phyloP scores from a whole-genome alignment of 2,797 vertebrate species.

The Hozukius guyotensis region DNA sequence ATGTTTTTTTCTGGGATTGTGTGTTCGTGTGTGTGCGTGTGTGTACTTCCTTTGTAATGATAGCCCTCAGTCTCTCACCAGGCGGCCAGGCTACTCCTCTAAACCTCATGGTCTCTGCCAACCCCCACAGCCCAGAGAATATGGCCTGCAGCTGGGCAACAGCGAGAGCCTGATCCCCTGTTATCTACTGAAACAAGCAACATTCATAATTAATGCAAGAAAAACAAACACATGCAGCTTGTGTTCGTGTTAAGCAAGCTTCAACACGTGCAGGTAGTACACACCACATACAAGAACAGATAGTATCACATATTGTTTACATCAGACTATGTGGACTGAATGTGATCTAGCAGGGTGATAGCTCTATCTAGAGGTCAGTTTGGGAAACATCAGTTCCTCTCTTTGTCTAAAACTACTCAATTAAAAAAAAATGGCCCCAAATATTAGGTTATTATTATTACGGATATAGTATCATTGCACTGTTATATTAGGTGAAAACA shows the following conservation, averaged over 20 bases:
- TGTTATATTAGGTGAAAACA: background rate
- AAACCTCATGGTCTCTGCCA: constrained; percentile 62
- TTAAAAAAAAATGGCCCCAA: too few species aligned
- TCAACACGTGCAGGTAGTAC: background rate
- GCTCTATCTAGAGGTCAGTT: constrained; percentile 47
- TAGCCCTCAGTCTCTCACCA: constrained; percentile 56
- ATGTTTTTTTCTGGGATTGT: background rate
- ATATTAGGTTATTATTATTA: background rate
- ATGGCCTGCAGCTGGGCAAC: constrained; percentile 64
- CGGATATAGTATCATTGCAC: background rate
- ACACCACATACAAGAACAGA: background rate
- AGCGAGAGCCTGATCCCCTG: constrained; percentile 20
- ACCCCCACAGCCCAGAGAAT: constrained; percentile 36
- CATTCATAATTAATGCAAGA: constrained; percentile 17
- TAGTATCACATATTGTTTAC: background rate
- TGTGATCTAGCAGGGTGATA: background rate
- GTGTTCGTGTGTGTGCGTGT: background rate
- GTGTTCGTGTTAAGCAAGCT: background rate
- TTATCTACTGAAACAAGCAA: background rate
- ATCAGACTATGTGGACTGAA: background rate
- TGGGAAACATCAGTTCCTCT: background rate
- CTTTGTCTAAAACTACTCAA: background rate
- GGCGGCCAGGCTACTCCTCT: constrained; percentile 53
- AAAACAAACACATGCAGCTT: background rate
- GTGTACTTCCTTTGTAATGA: constrained; percentile 63